Conservation (phyloP, 2,113 vertebrate genomes). For the Ia io region DNA sequence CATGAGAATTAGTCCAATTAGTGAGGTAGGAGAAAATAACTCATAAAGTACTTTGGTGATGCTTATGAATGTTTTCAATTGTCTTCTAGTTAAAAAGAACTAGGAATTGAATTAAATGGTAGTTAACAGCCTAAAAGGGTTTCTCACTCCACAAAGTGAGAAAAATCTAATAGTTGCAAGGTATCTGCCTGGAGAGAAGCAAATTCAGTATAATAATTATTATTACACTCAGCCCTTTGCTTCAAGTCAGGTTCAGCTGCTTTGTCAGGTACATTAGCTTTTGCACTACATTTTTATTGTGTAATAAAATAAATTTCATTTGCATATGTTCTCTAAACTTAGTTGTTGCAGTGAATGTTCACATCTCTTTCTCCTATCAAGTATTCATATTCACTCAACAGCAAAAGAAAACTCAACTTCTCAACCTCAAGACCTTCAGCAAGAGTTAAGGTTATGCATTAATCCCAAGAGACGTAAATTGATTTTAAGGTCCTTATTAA, state of each 20-base stretch:
- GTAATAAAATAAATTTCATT: constrained; percentile 40
- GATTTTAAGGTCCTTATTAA: constrained; percentile 57
- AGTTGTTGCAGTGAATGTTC: not conserved
- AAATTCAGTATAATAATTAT: not conserved
- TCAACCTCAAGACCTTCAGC: constrained; percentile 37
- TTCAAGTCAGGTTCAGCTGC: not conserved
- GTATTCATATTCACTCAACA: not conserved
- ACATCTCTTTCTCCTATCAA: not conserved
- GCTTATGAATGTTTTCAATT: not conserved
- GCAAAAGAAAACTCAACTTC: constrained; percentile 28
- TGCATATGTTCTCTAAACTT: constrained; percentile 1
- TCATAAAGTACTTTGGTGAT: not conserved
- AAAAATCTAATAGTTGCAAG: not conserved
- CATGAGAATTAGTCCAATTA: not conserved
- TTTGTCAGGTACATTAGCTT: constrained; percentile 1
- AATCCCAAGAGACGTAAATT: constrained; percentile 50
- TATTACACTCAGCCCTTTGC: not conserved
- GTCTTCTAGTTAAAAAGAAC: not conserved
- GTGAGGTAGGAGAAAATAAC: not conserved
- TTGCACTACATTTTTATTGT: constrained; percentile 6
- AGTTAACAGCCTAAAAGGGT: not conserved
- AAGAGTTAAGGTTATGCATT: constrained; percentile 48
- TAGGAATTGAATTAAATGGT: not conserved
- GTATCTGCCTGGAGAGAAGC: not conserved
- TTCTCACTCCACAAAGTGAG: not conserved